Base-by-base conservation (phyloP, 2,888 invertebrate genomes). In the Synergus umbraculus region DNA sequence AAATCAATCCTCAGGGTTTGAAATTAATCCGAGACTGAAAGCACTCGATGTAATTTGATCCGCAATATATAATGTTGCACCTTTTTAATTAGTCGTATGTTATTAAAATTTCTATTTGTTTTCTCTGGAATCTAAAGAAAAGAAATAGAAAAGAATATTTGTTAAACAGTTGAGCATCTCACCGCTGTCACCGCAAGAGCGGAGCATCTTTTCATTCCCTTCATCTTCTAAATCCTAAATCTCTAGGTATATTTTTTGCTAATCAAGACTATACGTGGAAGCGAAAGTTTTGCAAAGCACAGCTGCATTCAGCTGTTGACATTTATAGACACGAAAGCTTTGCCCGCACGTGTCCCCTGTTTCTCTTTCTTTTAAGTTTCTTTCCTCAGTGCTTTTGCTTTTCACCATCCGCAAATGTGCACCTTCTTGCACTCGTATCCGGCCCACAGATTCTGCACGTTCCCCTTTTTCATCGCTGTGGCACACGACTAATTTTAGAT, bases 381-480 rank as follows among this genome's bases (percentile, higher is more conserved):
- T 29, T 18, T 67, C 77, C 22, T 49, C 8, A 12, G 37, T 63
- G 18, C 65, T 15, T 79, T 29, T 79, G 29, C 44, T 18, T 64
- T 12, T 15, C 67, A n/a, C 54, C 65, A 18, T 44, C 77, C 60
- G 63, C 63, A 83, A 83, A 81, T 80, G 81, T 82, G 84, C 69
- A 84, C 82, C 81, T 80, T 81, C 81, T 79, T 83, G 73, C 81
- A 46, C 76, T 77, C 80, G 73, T 78, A 81, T 83, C 84, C 84
- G 81, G 81, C 66, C 73, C 63, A 29, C 58, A 64, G 58, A 78
- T 76, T 44, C 43, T 41, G 76, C 80, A 77, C 77, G 77, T 76
- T 76, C 73, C 54, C 73, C 54, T 73, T 73, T 73, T 73, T 73
- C 73, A 73, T 73, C 73, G n/a, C 41, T 73, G 4, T 29, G 73